A percentile compares a stretch with the other conserved stretches of the same genome.
Evolutionary conservation across 1,140 invertebrate species (phyloP).

Genomic region (Drosophila ficusphila): DNA sequence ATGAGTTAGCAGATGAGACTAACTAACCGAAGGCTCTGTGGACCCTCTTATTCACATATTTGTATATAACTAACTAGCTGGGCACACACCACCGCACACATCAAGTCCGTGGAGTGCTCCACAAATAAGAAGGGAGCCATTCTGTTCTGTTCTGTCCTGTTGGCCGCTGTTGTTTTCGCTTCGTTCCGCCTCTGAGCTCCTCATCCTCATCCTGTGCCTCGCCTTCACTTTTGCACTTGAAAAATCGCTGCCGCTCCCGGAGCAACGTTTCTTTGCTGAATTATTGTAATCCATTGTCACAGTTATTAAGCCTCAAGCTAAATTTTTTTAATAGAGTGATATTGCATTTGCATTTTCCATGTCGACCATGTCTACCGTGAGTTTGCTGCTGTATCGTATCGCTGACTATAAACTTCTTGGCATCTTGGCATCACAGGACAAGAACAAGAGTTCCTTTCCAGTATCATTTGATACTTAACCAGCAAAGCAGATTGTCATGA

Average conservation of each 20-base stretch:
- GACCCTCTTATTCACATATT: constrained; percentile 60
- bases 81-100: constrained; percentile 11
- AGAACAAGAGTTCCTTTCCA: too few relatives aligned
- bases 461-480: too few relatives aligned
- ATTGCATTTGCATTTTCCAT: too few relatives aligned
- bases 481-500: too few relatives aligned
- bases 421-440: too few relatives aligned
- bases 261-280: neutral
- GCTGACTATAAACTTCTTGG: too few relatives aligned
- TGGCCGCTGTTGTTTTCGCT: too few relatives aligned
- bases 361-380: too few relatives aligned
- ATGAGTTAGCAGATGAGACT: constrained; percentile 21
- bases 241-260: neutral
- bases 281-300: too few relatives aligned
- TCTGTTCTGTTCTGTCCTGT: constrained; percentile 30
- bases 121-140: constrained; percentile 48
- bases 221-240: neutral
- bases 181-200: constrained; percentile 11
- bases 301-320: too few relatives aligned
- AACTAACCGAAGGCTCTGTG: constrained; percentile 31
- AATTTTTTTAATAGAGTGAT: too few relatives aligned
- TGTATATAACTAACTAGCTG: constrained; percentile 76
- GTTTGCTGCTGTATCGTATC: too few relatives aligned
- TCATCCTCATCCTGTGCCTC: constrained; percentile 8
- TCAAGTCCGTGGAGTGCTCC: constrained; percentile 44